Evolutionary conservation across 2,888 invertebrate genomes (phyloP), one percentile per base, ranked within the genome.

Genomic region (Chloroclystis v-ata): DNA sequence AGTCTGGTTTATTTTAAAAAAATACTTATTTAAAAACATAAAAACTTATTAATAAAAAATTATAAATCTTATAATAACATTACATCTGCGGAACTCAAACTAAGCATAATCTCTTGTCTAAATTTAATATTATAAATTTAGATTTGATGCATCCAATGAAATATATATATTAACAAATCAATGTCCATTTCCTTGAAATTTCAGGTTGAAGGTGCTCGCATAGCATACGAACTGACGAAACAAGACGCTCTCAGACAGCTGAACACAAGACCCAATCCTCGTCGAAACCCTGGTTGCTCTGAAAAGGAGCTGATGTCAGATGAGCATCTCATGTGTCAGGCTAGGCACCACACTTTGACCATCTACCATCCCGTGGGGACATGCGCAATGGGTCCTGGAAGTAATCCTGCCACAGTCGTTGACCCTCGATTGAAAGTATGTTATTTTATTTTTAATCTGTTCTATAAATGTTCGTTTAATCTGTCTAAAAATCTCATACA

Each of bases 361-460:
- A 93, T 95, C 56, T 95, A 94, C 72, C 95, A 95, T 73, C 95
- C 94, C 0, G 92, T 92, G 0, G 94, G 95, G 6, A 95, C 95
- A 0, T 93, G 93, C 52, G 94, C 94, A 68, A 95, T 95, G 95
- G 94, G 94, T 0, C 92, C 93, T 0, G 49, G 60, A 1, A 67
- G 74, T 0, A 68, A 82, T 14, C 80, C 81, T 0, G 70, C 78
- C 35, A 91, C 92, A 0, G 95, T 95, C 0, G 94, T 95, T 0
- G 92, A 95, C 74, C 79, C 92, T 0, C 86, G 93, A 43, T 69
- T 95, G 9, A 83, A 56, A 59, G 66, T 67, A 8, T 43, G 44
- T 47, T 12, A 1, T 13, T 1, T n/a, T 28, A 32, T 11, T 13
- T 5, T 14, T 7, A n/a, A 14, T 11, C 7, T 10, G 6, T 6